phyloP scores from a whole-genome alignment of 2,797 vertebrate genomes.

The Myotis findleyi region DNA sequence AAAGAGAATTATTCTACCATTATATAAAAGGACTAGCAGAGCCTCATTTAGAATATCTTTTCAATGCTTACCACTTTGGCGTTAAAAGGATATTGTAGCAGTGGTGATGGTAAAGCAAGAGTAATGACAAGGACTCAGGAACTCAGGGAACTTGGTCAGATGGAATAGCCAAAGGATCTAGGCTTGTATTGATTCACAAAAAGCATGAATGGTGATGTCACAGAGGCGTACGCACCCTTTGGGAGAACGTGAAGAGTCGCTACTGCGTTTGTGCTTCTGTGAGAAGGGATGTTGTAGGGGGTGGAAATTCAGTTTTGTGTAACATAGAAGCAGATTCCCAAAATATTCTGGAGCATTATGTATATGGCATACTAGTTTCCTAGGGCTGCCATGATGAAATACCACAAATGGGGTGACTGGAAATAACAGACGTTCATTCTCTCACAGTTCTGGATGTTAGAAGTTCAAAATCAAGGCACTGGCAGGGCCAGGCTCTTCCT shows the following conservation, averaged over 20 bases:
- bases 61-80: conserved; percentile 70
- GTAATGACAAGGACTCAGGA: conserved; percentile 49
- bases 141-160: neutral
- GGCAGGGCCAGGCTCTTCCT: neutral
- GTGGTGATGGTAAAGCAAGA: conserved; percentile 59
- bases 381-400: neutral
- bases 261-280: conserved; percentile 69
- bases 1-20: conserved; percentile 66
- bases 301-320: conserved; percentile 74
- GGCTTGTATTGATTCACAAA: conserved; percentile 28
- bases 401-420: neutral
- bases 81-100: conserved; percentile 58
- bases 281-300: conserved; percentile 61
- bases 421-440: neutral
- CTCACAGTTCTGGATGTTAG: neutral
- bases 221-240: conserved; percentile 36
- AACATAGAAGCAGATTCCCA: conserved; percentile 42
- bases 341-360: conserved; percentile 65
- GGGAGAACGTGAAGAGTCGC: conserved; percentile 63
- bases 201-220: conserved; percentile 38
- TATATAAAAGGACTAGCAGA: conserved; percentile 62
- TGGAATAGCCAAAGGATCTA: conserved; percentile 66
- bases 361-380: neutral
- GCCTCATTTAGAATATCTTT: conserved; percentile 61
- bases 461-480: neutral